These are phyloP conservation scores for Sycophila texana DNA, from an alignment of 2,888 invertebrate species.

Conservation along the genomic window DNA sequence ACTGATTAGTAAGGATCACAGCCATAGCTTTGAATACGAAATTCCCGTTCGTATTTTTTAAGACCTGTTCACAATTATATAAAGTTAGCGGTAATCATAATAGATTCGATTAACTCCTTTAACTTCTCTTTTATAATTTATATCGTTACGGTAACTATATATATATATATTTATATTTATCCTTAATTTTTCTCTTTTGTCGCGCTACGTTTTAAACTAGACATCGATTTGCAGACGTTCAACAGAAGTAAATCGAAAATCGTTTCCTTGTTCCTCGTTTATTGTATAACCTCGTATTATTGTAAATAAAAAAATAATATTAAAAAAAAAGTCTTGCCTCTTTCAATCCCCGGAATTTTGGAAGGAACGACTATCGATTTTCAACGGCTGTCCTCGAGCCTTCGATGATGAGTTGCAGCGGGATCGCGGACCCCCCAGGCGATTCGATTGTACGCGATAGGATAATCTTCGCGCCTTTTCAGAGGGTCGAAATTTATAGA, in stretches of 20 bases:
- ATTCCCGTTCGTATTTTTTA: slow-evolving; percentile 71
- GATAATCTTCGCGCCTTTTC: background rate
- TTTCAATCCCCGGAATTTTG: slow-evolving; percentile 1
- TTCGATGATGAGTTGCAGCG: background rate
- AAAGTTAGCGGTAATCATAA: slow-evolving; percentile 69
- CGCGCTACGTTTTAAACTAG: slow-evolving; percentile 56
- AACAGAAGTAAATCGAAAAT: slow-evolving; percentile 38
- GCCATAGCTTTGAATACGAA: slow-evolving; percentile 76
- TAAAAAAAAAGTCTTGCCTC: background rate
- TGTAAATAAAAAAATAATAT: background rate
- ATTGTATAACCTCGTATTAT: background rate
- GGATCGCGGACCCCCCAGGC: background rate
- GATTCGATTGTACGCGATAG: background rate
- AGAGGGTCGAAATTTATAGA: background rate
- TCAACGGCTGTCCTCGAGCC: slow-evolving; percentile 13
- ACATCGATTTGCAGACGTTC: slow-evolving; percentile 58
- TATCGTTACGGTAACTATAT: slow-evolving; percentile 3
- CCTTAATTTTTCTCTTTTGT: slow-evolving; percentile 9
- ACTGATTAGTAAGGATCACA: slow-evolving; percentile 73
- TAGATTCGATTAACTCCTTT: slow-evolving; percentile 38
- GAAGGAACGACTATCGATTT: slow-evolving; percentile 36
- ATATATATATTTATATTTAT: background rate
- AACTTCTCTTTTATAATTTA: slow-evolving; percentile 2
- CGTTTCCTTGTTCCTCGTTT: slow-evolving; percentile 14
- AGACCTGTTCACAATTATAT: slow-evolving; percentile 70